Base-by-base conservation (phyloP, 2,888 invertebrate genomes). In the Augochlorella aurata region DNA sequence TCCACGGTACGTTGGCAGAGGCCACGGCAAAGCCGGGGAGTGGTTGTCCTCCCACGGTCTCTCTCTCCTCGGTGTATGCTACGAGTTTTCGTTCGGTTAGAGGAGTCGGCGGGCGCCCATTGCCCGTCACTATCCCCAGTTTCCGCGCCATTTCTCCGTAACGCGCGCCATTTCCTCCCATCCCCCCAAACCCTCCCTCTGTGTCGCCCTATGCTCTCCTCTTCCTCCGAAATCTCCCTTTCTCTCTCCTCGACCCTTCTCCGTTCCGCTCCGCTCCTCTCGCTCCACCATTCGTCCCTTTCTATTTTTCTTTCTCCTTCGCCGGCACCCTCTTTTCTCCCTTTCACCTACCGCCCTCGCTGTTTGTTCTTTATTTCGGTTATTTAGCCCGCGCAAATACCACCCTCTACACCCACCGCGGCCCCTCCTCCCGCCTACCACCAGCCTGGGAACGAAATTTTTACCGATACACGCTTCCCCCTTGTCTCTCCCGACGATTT, bases 81-180 rank as follows among this genome's bases (percentile, higher is more conserved):
- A 85, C 87, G 85, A 86, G 89, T 88, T 89, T 88, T 89, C 89
- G 89, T 88, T 89, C 88, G 87, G 86, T 84, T 88, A 87, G 89
- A 87, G 84, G 89, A 89, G 88, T 88, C 88, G 85, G 84, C 87
- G 79, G 87, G 89, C 89, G 87, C 90, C 89, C 92, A 92, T 93
- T 92, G 92, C 92, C 90, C 91, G 91, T 93, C 92, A 91, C 93
- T 93, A 93, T 93, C 93, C 93, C 92, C 90, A 91, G 91, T 93
- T 93, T 93, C 93, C 93, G 92, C 93, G 92, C 93, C 93, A 93
- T 93, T 93, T 93, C 93, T 90, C 91, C 91, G 91, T 93, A 93
- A 93, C 92, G 93, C 91, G 91, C 93, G 90, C 93, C 93, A 93
- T 93, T 93, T 93, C 93, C 93, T 93, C 90, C 88, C 72, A 91